A percentile compares a stretch with the other conserved stretches of the same genome.
phyloP scores from a whole-genome alignment of 2,797 vertebrate genomes.

The Eulemur rubriventer region DNA sequence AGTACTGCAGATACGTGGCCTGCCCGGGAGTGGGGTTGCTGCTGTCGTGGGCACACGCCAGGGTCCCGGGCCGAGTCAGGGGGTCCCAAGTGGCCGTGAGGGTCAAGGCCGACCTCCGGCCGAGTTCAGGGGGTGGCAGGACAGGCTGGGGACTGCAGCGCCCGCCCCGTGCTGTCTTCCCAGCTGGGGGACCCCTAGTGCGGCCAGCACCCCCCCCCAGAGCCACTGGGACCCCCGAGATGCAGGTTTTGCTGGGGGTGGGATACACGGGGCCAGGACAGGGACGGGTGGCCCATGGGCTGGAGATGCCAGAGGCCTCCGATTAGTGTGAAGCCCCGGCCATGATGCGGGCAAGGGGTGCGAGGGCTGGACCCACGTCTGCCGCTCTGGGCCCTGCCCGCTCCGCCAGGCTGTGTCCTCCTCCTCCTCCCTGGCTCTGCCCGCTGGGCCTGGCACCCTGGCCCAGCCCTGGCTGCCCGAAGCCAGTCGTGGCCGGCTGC shows the following conservation, averaged over 20 bases:
- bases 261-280: neutral
- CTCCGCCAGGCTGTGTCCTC: rapidly evolving
- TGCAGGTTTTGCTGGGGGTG: neutral
- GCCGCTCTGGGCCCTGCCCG: neutral
- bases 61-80: neutral
- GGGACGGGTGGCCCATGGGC: neutral
- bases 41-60: neutral
- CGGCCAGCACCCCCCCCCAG: neutral
- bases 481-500: neutral
- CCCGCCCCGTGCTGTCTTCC: neutral
- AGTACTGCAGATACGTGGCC: neutral
- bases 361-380: neutral
- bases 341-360: too few species aligned
- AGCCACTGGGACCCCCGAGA: neutral
- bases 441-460: rapidly evolving
- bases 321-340: neutral
- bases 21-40: neutral
- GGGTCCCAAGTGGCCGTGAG: rapidly evolving
- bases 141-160: neutral
- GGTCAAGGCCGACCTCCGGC: neutral
- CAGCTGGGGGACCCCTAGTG: neutral
- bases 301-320: neutral
- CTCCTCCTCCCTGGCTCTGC: neutral
- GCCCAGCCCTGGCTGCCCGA: neutral
- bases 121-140: neutral